Evolutionary conservation across 2,113 vertebrate species (phyloP).

Genomic region (Setophaga coronata): DNA sequence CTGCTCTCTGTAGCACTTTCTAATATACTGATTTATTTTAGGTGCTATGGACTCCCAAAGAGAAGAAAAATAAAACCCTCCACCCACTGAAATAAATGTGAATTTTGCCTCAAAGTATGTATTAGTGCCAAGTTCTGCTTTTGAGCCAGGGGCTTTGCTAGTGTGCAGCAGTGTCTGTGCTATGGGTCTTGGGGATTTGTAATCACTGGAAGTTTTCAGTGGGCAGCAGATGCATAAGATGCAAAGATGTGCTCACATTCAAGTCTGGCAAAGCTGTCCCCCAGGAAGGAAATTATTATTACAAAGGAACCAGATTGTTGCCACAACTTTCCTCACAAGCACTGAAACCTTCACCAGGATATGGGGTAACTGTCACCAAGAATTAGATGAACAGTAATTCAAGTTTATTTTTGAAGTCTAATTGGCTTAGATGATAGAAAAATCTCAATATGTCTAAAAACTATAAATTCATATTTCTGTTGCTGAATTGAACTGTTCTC

Average conservation of each 20-base stretch:
- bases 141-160: background rate
- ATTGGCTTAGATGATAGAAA: background rate
- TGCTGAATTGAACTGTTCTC: background rate
- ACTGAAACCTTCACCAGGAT: background rate
- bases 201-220: background rate
- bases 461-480: background rate
- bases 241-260: background rate
- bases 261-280: background rate
- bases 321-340: background rate
- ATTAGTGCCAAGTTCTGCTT: background rate
- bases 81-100: background rate
- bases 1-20: background rate
- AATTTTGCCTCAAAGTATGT: background rate
- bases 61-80: background rate
- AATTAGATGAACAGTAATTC: background rate
- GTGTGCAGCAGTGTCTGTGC: background rate
- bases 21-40: background rate
- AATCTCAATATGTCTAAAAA: background rate
- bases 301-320: background rate
- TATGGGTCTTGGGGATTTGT: background rate
- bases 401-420: background rate
- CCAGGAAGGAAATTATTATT: background rate
- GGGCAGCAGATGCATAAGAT: background rate
- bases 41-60: background rate
- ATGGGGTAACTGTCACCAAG: background rate